These are phyloP conservation scores for Brenthis hecate DNA, from an alignment of 2,888 invertebrate species.

Conservation along the genomic window DNA sequence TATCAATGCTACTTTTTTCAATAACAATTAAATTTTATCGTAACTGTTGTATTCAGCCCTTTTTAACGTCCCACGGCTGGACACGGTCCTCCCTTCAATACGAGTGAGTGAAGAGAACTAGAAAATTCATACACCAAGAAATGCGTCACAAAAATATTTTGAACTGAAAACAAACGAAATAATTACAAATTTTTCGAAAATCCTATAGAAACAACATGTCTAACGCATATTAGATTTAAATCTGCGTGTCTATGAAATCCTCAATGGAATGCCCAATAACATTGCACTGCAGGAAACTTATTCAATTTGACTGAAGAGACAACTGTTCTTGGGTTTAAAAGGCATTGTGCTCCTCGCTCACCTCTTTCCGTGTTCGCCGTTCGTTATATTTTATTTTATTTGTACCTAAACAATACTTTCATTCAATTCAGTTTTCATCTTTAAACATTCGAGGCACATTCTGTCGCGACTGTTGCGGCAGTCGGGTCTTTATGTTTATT, in stretches of 20 bases:
- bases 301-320: constrained; percentile 76
- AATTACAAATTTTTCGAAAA: constrained; percentile 32
- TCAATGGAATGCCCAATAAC: constrained; percentile 60
- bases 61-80: no score
- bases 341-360: constrained; percentile 66
- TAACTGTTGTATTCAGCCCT: no score
- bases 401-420: constrained; percentile 64
- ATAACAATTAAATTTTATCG: not conserved
- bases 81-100: no score
- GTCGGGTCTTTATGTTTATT: constrained; percentile 45
- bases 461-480: constrained; percentile 57
- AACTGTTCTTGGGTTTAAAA: constrained; percentile 71
- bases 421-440: constrained; percentile 15
- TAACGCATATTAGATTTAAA: constrained; percentile 52
- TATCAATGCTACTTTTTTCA: constrained; percentile 15
- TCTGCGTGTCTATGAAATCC: constrained; percentile 47
- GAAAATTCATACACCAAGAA: no score
- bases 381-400: constrained; percentile 68
- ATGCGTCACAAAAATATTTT: no score
- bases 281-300: constrained; percentile 71
- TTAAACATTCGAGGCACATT: constrained; percentile 53
- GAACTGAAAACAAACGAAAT: not conserved
- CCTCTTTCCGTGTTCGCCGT: constrained; percentile 54
- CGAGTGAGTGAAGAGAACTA: no score
- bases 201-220: constrained; percentile 41